phyloP scores from a whole-genome alignment of 2,888 invertebrate species.

The Hydraecia micacea region DNA sequence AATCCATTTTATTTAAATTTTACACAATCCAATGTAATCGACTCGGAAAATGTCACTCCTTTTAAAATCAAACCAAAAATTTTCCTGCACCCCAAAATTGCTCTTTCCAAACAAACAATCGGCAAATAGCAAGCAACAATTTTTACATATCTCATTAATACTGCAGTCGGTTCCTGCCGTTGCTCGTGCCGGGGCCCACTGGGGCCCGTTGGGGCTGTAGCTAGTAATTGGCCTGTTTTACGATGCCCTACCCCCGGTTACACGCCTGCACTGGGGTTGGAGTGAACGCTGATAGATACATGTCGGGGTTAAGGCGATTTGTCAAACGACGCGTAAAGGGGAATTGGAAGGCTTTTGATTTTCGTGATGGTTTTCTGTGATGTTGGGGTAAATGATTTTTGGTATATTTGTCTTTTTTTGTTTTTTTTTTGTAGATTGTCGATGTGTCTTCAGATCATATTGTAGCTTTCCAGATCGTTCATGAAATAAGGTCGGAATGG shows the following conservation, averaged over 20 bases:
- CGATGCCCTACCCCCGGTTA: slow-evolving; percentile 57
- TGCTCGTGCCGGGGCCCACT: slow-evolving; percentile 17
- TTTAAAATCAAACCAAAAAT: slow-evolving; percentile 2
- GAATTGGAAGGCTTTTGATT: slow-evolving; percentile 31
- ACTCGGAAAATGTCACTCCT: neutral
- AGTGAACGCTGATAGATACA: slow-evolving; percentile 52
- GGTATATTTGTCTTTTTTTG: neutral
- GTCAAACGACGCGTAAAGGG: slow-evolving; percentile 31
- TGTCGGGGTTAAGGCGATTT: slow-evolving; percentile 51
- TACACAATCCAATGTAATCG: neutral
- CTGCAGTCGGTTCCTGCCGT: slow-evolving; percentile 30
- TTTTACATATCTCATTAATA: slow-evolving; percentile 60
- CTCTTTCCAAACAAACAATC: slow-evolving; percentile 41
- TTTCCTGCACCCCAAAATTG: slow-evolving; percentile 6
- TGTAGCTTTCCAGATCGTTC: neutral
- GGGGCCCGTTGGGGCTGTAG: slow-evolving; percentile 58
- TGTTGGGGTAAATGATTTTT: neutral
- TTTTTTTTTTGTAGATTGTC: too few relatives aligned
- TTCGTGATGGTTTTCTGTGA: neutral
- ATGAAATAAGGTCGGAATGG: neutral
- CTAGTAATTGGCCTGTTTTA: slow-evolving; percentile 76
- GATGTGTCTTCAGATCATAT: neutral
- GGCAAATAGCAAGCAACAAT: slow-evolving; percentile 43
- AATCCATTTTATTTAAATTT: neutral
- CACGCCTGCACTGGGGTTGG: slow-evolving; percentile 24